Conservation (phyloP, 1,140 invertebrate genomes). For the Proales similis region DNA sequence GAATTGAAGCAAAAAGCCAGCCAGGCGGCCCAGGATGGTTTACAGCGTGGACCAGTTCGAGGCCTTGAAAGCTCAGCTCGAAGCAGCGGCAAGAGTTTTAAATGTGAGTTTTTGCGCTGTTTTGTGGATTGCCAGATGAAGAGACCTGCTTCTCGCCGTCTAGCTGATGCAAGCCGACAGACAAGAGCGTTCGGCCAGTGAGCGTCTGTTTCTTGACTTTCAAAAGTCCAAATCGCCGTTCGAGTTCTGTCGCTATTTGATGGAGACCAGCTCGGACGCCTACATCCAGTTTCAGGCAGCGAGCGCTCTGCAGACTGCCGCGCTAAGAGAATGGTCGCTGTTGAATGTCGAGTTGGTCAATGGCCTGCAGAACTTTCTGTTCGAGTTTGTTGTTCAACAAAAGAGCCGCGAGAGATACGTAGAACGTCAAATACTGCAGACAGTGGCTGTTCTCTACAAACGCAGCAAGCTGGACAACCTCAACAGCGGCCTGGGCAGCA, state of each 20-base stretch:
- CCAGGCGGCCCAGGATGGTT: too few species aligned
- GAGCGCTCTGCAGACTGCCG: constrained; percentile 1
- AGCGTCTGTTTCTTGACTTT: constrained; percentile 13
- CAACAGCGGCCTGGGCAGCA: neutral
- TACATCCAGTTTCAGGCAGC: constrained; percentile 16
- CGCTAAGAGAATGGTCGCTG: constrained; percentile 27
- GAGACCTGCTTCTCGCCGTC: too few species aligned
- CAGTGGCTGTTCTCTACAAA: constrained; percentile 29
- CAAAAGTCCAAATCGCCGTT: constrained; percentile 14
- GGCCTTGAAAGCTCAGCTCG: too few species aligned
- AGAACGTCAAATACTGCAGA: constrained; percentile 30
- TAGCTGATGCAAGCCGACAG: too few species aligned
- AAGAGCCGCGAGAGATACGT: neutral
- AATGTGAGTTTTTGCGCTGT: too few species aligned
- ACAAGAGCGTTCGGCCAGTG: constrained; percentile 1
- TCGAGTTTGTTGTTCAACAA: neutral
- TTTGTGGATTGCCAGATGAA: too few species aligned
- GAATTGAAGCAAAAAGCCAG: too few species aligned
- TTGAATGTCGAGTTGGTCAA: neutral
- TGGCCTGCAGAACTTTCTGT: constrained; percentile 8
- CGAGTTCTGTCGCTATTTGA: constrained; percentile 14
- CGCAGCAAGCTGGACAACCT: constrained; percentile 13
- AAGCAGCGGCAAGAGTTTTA: too few species aligned
- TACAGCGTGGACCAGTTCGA: too few species aligned
- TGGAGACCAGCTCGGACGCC: neutral